These are phyloP conservation scores for Lagenorhynchus albirostris DNA, from an alignment of 2,113 vertebrate genomes.

Conservation along the genomic window DNA sequence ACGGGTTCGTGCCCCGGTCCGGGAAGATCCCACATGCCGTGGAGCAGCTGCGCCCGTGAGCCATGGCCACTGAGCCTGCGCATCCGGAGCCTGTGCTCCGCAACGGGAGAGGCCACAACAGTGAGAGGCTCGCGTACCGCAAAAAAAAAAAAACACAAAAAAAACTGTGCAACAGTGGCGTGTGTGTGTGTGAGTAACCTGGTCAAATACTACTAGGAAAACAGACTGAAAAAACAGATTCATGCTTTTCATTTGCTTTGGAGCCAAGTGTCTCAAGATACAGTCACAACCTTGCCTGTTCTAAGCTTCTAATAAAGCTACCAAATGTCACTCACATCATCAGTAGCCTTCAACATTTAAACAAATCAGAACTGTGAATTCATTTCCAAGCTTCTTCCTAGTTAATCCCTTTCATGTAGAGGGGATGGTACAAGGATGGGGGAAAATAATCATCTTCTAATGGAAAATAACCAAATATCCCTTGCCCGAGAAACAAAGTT, in stretches of 20 bases:
- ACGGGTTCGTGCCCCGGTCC: too few relatives aligned
- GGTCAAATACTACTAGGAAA: conserved; percentile 3
- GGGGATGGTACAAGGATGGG: not conserved
- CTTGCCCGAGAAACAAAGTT: conserved; percentile 49
- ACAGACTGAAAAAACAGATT: not conserved
- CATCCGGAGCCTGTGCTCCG: too few relatives aligned
- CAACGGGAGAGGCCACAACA: too few relatives aligned
- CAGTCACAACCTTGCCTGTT: not conserved
- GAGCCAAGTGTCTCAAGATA: not conserved
- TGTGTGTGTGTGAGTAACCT: not conserved
- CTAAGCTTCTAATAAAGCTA: not conserved
- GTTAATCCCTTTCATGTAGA: not conserved
- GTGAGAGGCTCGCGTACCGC: too few relatives aligned
- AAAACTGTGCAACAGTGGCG: not conserved
- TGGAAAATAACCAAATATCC: conserved; percentile 29
- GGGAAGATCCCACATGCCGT: too few relatives aligned
- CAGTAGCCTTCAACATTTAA: conserved; percentile 12
- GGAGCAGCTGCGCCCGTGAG: too few relatives aligned
- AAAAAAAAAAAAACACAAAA: not conserved
- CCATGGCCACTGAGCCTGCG: too few relatives aligned
- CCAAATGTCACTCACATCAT: not conserved
- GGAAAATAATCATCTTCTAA: not conserved
- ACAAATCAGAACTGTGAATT: not conserved
- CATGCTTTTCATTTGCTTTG: not conserved
- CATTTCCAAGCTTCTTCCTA: not conserved